Percentiles rank a stretch among this genome's conserved stretches.
These are phyloP conservation scores for Lymantria dispar DNA, from an alignment of 2,888 invertebrate genomes.

Conservation along the genomic window DNA sequence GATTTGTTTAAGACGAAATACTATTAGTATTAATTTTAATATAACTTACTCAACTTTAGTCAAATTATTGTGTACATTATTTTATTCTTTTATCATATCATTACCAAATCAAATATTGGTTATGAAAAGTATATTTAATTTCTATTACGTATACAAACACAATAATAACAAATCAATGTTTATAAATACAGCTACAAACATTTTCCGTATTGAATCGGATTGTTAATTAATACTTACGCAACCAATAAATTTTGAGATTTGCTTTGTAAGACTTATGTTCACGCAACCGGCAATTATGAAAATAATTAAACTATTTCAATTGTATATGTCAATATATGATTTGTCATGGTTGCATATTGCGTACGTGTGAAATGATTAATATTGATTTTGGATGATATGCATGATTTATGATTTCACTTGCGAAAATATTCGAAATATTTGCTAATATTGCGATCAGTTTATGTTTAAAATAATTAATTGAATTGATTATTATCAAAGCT, in stretches of 20 bases:
- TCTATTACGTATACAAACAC: conserved; percentile 7
- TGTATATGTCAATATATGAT: conserved; percentile 13
- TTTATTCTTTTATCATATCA: neutral
- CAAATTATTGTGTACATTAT: no score
- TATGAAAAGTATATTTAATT: conserved; percentile 1
- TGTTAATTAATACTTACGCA: neutral
- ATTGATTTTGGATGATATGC: conserved; percentile 12
- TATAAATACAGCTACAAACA: neutral
- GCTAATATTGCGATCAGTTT: neutral
- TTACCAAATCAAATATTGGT: neutral
- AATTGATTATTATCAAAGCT: no score
- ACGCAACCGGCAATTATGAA: conserved; percentile 12
- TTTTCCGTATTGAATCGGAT: neutral
- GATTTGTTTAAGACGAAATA: no score
- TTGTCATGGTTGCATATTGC: conserved; percentile 15
- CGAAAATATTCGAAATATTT: conserved; percentile 7
- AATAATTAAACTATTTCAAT: conserved; percentile 20
- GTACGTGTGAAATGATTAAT: conserved; percentile 17
- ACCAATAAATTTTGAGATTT: neutral
- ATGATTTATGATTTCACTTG: conserved; percentile 16
- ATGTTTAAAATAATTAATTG: no score
- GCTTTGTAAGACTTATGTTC: neutral
- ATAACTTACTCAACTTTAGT: no score
- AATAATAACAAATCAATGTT: neutral
- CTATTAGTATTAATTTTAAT: no score